Percentiles rank a stretch among this genome's conserved stretches.
These are phyloP conservation scores for Phylloscopus trochilus DNA, from an alignment of 2,113 vertebrate genomes.

Conservation along the genomic window DNA sequence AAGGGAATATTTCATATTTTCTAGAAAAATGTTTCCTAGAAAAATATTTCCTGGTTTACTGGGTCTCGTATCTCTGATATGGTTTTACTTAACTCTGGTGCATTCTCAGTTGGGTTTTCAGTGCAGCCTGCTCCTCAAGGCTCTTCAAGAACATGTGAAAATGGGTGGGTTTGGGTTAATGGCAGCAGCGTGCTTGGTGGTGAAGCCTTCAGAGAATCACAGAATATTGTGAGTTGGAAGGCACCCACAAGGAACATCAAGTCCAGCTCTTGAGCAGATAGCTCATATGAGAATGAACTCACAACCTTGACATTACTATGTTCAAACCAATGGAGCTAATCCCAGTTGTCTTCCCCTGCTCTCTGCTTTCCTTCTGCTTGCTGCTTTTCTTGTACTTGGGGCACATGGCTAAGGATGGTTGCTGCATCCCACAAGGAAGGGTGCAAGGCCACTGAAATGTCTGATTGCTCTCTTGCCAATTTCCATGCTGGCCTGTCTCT, in stretches of 20 bases:
- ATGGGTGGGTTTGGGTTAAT: not conserved
- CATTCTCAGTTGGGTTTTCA: not conserved
- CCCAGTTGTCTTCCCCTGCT: not conserved
- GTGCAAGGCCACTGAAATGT: not conserved
- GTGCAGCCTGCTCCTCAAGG: not conserved
- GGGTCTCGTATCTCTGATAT: rapidly evolving
- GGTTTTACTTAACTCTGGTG: not conserved
- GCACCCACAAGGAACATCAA: not conserved
- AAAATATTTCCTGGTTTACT: not conserved
- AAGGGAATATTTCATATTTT: not conserved
- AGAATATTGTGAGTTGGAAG: not conserved
- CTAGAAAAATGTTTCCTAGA: not conserved
- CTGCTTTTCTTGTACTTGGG: not conserved
- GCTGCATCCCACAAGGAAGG: not conserved
- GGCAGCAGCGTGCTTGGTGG: not conserved
- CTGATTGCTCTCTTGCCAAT: rapidly evolving
- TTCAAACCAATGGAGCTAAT: not conserved
- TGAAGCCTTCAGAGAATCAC: not conserved
- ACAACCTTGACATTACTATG: not conserved
- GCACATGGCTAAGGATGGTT: not conserved
- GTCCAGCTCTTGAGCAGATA: too few relatives aligned
- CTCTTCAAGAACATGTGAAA: rapidly evolving
- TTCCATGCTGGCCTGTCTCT: not conserved
- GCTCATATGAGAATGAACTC: not conserved
- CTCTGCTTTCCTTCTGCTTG: not conserved